Evolutionary conservation across 2,113 vertebrate species (phyloP).

Genomic region (Brachypteracias leptosomus): DNA sequence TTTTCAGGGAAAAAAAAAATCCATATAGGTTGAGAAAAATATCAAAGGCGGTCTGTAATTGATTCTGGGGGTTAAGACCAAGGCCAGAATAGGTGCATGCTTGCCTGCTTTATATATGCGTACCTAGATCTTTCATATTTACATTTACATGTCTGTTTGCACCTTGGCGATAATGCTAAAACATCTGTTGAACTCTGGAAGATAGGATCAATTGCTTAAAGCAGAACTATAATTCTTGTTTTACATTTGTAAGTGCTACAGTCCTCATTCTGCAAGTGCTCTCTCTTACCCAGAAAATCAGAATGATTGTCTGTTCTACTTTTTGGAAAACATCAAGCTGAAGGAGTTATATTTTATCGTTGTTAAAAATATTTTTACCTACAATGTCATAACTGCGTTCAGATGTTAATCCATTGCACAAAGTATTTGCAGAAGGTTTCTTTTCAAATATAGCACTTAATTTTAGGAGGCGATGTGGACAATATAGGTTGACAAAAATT

Average conservation of each 20-base stretch:
- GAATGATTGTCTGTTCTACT: neutral
- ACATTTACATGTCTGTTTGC: neutral
- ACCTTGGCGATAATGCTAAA: neutral
- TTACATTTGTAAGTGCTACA: neutral
- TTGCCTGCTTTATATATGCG: neutral
- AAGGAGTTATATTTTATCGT: neutral
- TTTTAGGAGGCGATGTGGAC: neutral
- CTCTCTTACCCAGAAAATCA: neutral
- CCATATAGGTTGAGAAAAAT: constrained; percentile 63
- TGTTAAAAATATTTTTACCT: neutral
- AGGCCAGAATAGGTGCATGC: neutral
- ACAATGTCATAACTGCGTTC: neutral
- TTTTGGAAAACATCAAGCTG: neutral
- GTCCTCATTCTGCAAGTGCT: neutral
- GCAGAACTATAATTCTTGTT: neutral
- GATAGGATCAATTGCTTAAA: neutral
- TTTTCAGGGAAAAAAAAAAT: constrained; percentile 32
- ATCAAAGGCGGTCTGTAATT: constrained; percentile 43
- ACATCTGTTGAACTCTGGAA: neutral
- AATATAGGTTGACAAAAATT: neutral
- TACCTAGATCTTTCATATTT: neutral
- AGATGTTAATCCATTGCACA: neutral
- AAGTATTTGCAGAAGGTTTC: neutral
- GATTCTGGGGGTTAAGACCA: neutral
- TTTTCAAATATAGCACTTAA: neutral